Evolutionary conservation across 2,113 vertebrate species (phyloP), one percentile per base, ranked within the genome.

Genomic region (Leptodactylus fuscus): DNA sequence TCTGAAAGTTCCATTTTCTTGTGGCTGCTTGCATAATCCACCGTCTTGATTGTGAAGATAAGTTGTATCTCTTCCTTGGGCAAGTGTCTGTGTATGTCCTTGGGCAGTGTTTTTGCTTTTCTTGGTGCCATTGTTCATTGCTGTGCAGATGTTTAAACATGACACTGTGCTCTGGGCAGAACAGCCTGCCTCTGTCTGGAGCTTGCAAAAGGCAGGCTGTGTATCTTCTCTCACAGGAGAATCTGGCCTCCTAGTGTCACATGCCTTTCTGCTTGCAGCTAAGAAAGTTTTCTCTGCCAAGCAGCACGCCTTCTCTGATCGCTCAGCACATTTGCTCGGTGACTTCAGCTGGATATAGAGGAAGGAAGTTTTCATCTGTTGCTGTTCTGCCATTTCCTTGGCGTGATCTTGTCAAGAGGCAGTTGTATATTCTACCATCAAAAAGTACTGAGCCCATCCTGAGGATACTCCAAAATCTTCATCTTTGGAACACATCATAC

Each of bases 291-390:
- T 87, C 69, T 87, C 82, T 75, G 48, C 87, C 69, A 83, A 46
- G 75, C 76, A 46, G 34, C 69, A 82, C 77, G 74, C 78, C 70
- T 71, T 58, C 79, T 84, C 44, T 81, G 81, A 83, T 55, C 36
- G 83, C 82, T 87, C 78, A 77, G 83, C 83, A 82, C 62, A 76
- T 87, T 90, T 91, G 76, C 87, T 88, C 76, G 89, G 90, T 51
- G 88, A 90, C 86, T 90, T 90, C 75, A 92, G 88, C 88, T 89
- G 87, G 82, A 93, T 88, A 73, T 87, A 91, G 76, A 91, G 91
- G 92, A 91, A 93, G 91, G 92, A 93, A 91, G 89, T 92, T 87
- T 93, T 93, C 86, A 90, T 89, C 88, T 90, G 87, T 88, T 91
- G 89, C 87, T 90, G 90, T 90, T 91, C 89, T 87, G 82, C 91